Conservation (phyloP, 1,140 invertebrate genomes). For the Scaptomyza pallida region DNA sequence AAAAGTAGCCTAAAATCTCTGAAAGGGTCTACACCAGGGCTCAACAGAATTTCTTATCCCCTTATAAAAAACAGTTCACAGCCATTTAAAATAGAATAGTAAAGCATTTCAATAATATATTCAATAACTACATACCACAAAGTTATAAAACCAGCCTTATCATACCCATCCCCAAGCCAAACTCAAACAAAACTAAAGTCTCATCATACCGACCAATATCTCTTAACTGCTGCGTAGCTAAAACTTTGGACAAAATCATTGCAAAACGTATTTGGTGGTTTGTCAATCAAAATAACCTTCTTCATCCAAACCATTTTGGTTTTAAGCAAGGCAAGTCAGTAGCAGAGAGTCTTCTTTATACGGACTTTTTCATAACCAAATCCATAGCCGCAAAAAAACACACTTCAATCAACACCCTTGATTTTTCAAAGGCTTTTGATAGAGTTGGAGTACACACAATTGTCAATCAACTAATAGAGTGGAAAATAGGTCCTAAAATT, state of each 20-base stretch:
- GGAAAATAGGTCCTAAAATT: too few species aligned
- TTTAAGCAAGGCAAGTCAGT: not conserved
- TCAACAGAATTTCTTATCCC: not conserved
- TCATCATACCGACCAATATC: not conserved
- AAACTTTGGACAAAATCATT: not conserved
- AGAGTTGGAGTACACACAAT: too few species aligned
- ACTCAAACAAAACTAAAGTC: not conserved
- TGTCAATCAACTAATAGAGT: too few species aligned
- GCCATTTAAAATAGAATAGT: not conserved
- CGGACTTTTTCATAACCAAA: not conserved
- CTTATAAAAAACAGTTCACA: not conserved
- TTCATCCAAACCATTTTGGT: not conserved
- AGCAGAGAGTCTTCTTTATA: not conserved
- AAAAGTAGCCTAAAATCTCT: too few species aligned
- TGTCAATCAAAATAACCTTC: not conserved
- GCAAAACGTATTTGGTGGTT: not conserved
- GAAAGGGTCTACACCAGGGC: not conserved
- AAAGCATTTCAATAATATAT: not conserved
- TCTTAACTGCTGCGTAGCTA: not conserved
- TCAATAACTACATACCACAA: not conserved
- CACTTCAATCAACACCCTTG: not conserved
- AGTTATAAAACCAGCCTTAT: not conserved
- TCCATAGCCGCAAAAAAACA: not conserved
- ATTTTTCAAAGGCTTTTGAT: not conserved
- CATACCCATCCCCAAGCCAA: not conserved